phyloP scores from a whole-genome alignment of 1,140 invertebrate genomes.

The Apis cerana region DNA sequence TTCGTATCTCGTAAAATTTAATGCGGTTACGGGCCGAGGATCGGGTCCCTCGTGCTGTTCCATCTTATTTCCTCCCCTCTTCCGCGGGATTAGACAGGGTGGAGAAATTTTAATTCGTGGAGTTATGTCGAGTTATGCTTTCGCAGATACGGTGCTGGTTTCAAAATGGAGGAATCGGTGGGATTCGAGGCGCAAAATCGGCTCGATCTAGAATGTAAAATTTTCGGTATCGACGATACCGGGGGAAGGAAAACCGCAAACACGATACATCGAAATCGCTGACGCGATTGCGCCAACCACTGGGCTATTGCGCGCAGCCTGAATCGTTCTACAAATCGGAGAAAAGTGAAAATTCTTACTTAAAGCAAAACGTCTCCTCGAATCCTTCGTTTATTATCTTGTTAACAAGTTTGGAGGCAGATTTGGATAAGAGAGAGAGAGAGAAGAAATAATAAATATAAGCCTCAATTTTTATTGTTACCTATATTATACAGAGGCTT shows the following conservation, averaged over 20 bases:
- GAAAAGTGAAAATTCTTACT: not conserved
- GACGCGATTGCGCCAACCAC: constrained; percentile 31
- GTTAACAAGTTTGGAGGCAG: too few species aligned
- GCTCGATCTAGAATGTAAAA: not conserved
- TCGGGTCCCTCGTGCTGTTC: constrained; percentile 59
- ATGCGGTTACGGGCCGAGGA: constrained; percentile 73
- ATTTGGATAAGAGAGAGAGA: too few species aligned
- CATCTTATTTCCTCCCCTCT: too few species aligned
- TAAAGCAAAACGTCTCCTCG: too few species aligned
- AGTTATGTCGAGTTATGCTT: too few species aligned
- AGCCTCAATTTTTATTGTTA: too few species aligned
- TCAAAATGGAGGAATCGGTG: too few species aligned
- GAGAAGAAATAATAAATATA: too few species aligned
- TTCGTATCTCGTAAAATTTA: constrained; percentile 78
- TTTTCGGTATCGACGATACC: not conserved
- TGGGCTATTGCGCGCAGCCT: not conserved
- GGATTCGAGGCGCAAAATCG: not conserved
- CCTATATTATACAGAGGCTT: not conserved
- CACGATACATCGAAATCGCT: constrained; percentile 28
- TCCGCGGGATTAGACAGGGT: too few species aligned
- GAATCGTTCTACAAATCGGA: not conserved
- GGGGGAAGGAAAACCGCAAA: constrained; percentile 14
- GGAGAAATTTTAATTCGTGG: too few species aligned
- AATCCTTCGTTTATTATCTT: too few species aligned
- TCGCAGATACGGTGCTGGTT: too few species aligned